phyloP scores from a whole-genome alignment of 2,888 invertebrate species.

The Trachelus tabidus region DNA sequence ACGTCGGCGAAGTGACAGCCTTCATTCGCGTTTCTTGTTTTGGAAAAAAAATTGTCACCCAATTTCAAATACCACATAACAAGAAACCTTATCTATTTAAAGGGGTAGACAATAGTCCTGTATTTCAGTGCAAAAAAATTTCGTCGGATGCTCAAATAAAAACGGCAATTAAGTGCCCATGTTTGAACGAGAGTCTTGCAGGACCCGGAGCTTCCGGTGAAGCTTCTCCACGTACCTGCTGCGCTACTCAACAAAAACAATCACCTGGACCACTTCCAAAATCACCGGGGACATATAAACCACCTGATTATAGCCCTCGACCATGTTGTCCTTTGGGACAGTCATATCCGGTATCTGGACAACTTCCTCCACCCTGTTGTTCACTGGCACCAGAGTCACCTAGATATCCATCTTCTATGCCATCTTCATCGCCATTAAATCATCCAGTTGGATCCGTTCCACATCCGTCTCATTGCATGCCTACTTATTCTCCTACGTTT shows the following conservation, averaged over 20 bases:
- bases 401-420: neutral
- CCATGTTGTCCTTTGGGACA: conserved; percentile 29
- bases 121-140: conserved; percentile 54
- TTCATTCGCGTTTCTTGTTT: conserved; percentile 76
- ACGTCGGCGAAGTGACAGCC: conserved; percentile 72
- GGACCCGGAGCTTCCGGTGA: conserved; percentile 8
- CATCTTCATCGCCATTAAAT: neutral
- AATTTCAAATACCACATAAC: conserved; percentile 69
- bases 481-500: neutral
- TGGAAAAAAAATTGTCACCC: conserved; percentile 74
- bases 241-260: neutral
- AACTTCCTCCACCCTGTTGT: neutral
- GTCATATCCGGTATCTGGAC: neutral
- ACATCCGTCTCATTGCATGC: neutral
- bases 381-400: neutral
- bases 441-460: neutral
- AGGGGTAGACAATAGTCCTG: conserved; percentile 45
- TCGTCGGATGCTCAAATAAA: conserved; percentile 28
- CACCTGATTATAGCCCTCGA: conserved; percentile 16
- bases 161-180: conserved; percentile 13
- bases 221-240: conserved; percentile 9
- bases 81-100: conserved; percentile 57
- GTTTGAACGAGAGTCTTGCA: neutral
- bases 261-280: conserved; percentile 9
- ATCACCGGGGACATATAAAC: conserved; percentile 11